Evolutionary conservation across 2,888 invertebrate species (phyloP).

Genomic region (Scaptomyza cyrtandrae): DNA sequence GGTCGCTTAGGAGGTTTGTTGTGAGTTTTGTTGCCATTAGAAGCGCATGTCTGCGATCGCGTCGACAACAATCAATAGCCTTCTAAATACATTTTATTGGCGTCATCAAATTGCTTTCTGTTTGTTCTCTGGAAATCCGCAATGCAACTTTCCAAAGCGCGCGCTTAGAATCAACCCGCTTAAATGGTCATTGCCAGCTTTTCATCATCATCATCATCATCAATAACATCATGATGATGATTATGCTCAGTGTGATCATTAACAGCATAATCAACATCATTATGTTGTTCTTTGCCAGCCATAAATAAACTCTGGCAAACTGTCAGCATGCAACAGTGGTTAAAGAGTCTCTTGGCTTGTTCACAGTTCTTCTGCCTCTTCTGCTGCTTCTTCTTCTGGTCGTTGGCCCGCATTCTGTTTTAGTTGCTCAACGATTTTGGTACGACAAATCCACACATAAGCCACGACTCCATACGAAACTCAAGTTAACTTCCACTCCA

Average conservation of each 20-base stretch:
- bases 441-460: conserved; percentile 57
- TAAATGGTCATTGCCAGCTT: conserved; percentile 68
- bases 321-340: conserved; percentile 22
- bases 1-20: conserved; percentile 6
- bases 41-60: conserved; percentile 70
- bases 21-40: conserved; percentile 55
- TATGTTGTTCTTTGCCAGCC: conserved; percentile 51
- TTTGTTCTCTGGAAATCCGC: conserved; percentile 74
- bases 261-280: conserved; percentile 33
- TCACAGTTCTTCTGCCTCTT: not conserved
- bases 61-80: conserved; percentile 78
- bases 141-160: conserved; percentile 67
- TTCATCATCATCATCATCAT: conserved; percentile 28
- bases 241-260: no score
- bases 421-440: conserved; percentile 42
- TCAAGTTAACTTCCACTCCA: not conserved
- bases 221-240: no score
- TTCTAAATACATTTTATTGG: conserved; percentile 78
- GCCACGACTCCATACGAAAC: not conserved
- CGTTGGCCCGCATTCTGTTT: conserved; percentile 73
- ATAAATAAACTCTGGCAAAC: conserved; percentile 64
- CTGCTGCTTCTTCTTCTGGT: conserved; percentile 28
- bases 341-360: conserved; percentile 13
- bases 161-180: conserved; percentile 60
- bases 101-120: conserved; percentile 76